These are phyloP conservation scores for Drosophila lowei DNA, from an alignment of 1,140 invertebrate species.

Conservation along the genomic window DNA sequence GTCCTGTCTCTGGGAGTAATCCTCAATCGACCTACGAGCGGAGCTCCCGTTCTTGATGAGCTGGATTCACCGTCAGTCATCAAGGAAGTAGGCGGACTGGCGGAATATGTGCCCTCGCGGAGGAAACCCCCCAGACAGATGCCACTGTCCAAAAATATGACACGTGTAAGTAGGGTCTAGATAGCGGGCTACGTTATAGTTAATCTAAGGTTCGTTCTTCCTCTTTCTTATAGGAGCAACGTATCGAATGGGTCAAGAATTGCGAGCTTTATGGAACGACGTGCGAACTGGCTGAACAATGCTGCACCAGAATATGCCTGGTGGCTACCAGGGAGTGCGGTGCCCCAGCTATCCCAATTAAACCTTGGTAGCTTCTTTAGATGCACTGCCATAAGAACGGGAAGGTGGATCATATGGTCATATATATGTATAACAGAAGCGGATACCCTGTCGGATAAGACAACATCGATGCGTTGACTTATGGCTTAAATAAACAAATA, in stretches of 20 bases:
- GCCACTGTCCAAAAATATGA: slow-evolving; percentile 4
- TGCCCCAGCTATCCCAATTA: too few relatives aligned
- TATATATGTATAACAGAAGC: too few relatives aligned
- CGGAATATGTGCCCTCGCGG: too few relatives aligned
- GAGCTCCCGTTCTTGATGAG: not conserved
- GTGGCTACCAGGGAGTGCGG: too few relatives aligned
- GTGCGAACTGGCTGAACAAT: too few relatives aligned
- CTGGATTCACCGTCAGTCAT: not conserved
- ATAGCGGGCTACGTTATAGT: not conserved
- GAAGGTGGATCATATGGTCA: too few relatives aligned
- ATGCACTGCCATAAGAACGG: too few relatives aligned
- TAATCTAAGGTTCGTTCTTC: not conserved
- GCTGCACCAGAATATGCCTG: too few relatives aligned
- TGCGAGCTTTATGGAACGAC: not conserved
- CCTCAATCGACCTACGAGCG: not conserved
- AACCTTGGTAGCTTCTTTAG: too few relatives aligned
- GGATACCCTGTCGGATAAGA: too few relatives aligned
- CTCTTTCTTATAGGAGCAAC: not conserved
- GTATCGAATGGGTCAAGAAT: not conserved
- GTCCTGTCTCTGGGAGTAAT: not conserved
- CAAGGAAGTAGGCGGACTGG: not conserved
- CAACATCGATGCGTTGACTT: too few relatives aligned
- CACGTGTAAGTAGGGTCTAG: slow-evolving; percentile 2
- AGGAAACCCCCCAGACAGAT: not conserved
- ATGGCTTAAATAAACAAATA: too few relatives aligned